phyloP scores from a whole-genome alignment of 2,113 vertebrate species.

The Oreotrochilus melanogaster region DNA sequence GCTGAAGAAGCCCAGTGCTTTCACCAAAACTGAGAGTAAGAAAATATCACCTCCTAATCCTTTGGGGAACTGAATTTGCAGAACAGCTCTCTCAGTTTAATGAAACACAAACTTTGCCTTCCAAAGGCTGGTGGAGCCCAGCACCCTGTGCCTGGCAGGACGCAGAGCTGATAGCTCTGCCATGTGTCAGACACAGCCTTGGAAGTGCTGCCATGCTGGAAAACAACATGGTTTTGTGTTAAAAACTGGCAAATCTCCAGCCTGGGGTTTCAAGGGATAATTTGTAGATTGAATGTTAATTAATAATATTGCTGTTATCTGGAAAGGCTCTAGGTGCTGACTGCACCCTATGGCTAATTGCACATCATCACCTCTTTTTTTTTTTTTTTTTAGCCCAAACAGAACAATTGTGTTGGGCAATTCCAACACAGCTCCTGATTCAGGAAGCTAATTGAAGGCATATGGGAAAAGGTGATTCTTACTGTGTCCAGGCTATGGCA shows the following conservation, averaged over 20 bases:
- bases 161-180: background rate
- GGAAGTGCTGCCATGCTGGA: background rate
- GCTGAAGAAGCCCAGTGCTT: background rate
- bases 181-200: background rate
- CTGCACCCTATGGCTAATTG: background rate
- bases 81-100: background rate
- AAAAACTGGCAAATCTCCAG: conserved; percentile 46
- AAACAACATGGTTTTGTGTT: background rate
- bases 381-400: background rate
- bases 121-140: background rate
- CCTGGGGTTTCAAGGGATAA: conserved; percentile 22
- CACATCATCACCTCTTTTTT: background rate
- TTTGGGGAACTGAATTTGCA: background rate
- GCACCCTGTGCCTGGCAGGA: background rate
- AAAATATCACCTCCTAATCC: background rate
- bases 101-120: background rate
- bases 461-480: background rate
- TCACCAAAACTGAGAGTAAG: background rate
- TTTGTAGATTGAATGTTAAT: conserved; percentile 58
- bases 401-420: background rate
- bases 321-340: background rate
- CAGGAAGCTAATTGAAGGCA: background rate
- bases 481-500: background rate
- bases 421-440: background rate
- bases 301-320: conserved; percentile 4